A percentile compares a stretch with the other conserved stretches of the same genome.
Evolutionary conservation across 2,888 invertebrate genomes (phyloP).

Genomic region (Micoletzkya japonica): DNA sequence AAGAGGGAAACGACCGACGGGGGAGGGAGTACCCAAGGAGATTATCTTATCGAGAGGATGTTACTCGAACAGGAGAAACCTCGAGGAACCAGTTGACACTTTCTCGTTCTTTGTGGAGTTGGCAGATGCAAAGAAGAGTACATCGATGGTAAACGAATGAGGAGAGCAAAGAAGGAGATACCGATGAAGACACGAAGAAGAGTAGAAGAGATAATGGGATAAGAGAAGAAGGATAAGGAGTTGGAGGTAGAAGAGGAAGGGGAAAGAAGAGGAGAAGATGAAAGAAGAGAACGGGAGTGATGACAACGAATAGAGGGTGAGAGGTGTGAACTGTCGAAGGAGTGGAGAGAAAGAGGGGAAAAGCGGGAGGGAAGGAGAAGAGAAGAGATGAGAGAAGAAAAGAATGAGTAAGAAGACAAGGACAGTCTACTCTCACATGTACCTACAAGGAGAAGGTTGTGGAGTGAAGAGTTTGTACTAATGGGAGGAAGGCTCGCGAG

Average conservation of each 20-base stretch:
- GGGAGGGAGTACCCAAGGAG: neutral
- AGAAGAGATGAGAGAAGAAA: conserved; percentile 13
- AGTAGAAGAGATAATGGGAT: neutral
- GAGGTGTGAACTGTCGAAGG: neutral
- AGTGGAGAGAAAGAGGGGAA: conserved; percentile 9
- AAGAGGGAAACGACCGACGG: neutral
- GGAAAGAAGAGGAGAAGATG: conserved; percentile 8
- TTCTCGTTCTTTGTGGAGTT: no score
- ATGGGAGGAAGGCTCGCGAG: neutral
- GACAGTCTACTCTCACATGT: neutral
- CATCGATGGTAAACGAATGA: conserved; percentile 20
- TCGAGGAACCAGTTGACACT: neutral
- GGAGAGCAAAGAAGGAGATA: neutral
- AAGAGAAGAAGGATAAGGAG: neutral
- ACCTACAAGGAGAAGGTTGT: neutral
- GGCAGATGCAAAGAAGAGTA: no score
- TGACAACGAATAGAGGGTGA: neutral
- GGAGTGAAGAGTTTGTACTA: conserved; percentile 3
- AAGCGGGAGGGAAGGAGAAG: conserved; percentile 5
- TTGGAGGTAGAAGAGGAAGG: neutral
- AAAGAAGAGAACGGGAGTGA: neutral
- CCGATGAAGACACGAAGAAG: neutral
- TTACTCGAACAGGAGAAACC: neutral
- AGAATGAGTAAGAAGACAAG: conserved; percentile 2
- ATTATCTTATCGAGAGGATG: neutral